Evolutionary conservation across 1,140 invertebrate genomes (phyloP).

Genomic region (Plutomurus gul): DNA sequence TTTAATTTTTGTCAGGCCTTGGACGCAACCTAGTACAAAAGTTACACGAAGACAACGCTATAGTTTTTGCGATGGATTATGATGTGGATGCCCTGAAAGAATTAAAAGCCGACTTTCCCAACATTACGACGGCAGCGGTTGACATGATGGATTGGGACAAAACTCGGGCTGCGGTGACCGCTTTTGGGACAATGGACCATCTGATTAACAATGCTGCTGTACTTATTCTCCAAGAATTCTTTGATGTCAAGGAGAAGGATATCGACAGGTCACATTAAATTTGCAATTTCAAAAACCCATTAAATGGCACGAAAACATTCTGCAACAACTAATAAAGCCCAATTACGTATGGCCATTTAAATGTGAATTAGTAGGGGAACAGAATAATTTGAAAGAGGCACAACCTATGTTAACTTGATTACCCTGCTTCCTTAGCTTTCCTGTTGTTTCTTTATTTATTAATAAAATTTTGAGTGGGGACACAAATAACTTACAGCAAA

Average conservation of each 20-base stretch:
- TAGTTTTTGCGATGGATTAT: not conserved
- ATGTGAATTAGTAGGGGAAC: too few relatives aligned
- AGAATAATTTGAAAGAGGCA: too few relatives aligned
- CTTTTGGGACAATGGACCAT: not conserved
- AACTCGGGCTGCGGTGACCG: not conserved
- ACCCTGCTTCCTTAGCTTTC: too few relatives aligned
- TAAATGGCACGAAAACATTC: too few relatives aligned
- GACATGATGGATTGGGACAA: not conserved
- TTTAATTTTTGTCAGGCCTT: not conserved
- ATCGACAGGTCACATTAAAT: not conserved
- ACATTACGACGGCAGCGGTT: not conserved
- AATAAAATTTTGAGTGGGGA: too few relatives aligned
- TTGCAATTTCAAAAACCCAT: too few relatives aligned
- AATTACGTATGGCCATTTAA: too few relatives aligned
- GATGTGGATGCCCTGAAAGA: not conserved
- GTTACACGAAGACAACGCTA: not conserved
- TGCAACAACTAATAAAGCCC: too few relatives aligned
- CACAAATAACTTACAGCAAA: too few relatives aligned
- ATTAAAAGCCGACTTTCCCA: not conserved
- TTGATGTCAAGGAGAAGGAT: not conserved
- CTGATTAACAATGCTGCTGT: not conserved
- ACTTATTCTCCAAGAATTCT: not conserved
- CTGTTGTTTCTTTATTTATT: too few relatives aligned
- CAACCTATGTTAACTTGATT: too few relatives aligned
- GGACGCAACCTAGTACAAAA: not conserved